Percentiles rank a stretch among this genome's conserved stretches.
phyloP scores from a whole-genome alignment of 2,888 invertebrate species.

The Peribatodes rhomboidaria region DNA sequence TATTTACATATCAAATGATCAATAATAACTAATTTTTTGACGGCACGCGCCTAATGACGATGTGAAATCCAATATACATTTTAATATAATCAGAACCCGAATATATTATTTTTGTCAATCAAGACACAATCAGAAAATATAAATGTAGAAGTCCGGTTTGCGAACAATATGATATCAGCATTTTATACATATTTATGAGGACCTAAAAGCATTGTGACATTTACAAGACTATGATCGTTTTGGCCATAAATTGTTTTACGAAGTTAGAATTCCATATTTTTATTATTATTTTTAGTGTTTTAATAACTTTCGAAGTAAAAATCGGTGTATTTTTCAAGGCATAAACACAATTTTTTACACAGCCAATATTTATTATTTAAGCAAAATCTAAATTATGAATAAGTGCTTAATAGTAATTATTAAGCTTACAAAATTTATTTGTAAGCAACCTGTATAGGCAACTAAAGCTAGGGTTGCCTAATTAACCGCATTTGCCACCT shows the following conservation, averaged over 20 bases:
- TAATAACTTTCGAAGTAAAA: not conserved
- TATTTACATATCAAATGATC: slow-evolving; percentile 51
- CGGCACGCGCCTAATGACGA: slow-evolving; percentile 49
- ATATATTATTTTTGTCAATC: slow-evolving; percentile 30
- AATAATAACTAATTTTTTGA: slow-evolving; percentile 42
- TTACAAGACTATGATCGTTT: slow-evolving; percentile 24
- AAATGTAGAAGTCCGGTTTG: slow-evolving; percentile 28
- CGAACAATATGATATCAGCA: slow-evolving; percentile 25
- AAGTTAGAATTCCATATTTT: slow-evolving; percentile 18
- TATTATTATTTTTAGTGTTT: slow-evolving; percentile 20
- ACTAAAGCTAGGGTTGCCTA: slow-evolving; percentile 63
- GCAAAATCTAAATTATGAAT: no score
- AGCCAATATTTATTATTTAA: no score
- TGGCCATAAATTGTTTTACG: slow-evolving; percentile 26
- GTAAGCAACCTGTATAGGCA: slow-evolving; percentile 61
- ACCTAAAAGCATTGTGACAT: slow-evolving; percentile 42
- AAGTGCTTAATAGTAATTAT: no score
- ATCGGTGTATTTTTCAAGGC: not conserved
- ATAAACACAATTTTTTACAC: not conserved
- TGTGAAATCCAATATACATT: slow-evolving; percentile 38
- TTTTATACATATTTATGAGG: slow-evolving; percentile 33
- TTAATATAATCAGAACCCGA: slow-evolving; percentile 37
- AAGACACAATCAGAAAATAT: slow-evolving; percentile 24
- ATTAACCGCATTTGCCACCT: slow-evolving; percentile 81
- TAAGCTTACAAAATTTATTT: not conserved